phyloP scores from a whole-genome alignment of 2,113 vertebrate genomes.

The Casuarius casuarius region DNA sequence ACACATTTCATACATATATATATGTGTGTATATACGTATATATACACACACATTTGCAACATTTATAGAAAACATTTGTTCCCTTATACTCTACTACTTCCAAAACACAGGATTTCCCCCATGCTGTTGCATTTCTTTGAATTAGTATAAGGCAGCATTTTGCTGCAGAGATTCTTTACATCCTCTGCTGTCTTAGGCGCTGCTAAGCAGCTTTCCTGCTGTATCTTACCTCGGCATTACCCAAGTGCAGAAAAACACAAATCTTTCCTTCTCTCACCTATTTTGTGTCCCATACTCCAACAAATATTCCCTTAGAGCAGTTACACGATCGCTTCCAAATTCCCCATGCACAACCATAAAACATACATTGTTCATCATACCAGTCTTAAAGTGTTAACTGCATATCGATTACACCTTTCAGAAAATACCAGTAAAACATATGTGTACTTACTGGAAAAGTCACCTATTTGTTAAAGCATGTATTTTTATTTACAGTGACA shows the following conservation, averaged over 20 bases:
- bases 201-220: neutral
- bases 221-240: neutral
- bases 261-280: neutral
- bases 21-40: neutral
- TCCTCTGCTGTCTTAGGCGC: neutral
- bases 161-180: neutral
- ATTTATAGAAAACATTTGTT: neutral
- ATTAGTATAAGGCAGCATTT: neutral
- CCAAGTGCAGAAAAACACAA: neutral
- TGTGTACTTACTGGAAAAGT: conserved; percentile 16
- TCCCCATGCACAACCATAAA: neutral
- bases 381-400: conserved; percentile 14
- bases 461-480: neutral
- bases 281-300: neutral
- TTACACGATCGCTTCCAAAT: neutral
- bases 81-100: neutral
- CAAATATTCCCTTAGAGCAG: conserved; percentile 15
- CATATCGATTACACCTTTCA: conserved; percentile 14
- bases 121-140: neutral
- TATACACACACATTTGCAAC: neutral
- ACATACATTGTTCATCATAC: conserved; percentile 3
- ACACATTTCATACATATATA: neutral
- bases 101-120: neutral
- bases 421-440: conserved; percentile 20
- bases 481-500: conserved; percentile 26